Conservation (phyloP, 2,888 invertebrate genomes). For the Bimastos eiseni region DNA sequence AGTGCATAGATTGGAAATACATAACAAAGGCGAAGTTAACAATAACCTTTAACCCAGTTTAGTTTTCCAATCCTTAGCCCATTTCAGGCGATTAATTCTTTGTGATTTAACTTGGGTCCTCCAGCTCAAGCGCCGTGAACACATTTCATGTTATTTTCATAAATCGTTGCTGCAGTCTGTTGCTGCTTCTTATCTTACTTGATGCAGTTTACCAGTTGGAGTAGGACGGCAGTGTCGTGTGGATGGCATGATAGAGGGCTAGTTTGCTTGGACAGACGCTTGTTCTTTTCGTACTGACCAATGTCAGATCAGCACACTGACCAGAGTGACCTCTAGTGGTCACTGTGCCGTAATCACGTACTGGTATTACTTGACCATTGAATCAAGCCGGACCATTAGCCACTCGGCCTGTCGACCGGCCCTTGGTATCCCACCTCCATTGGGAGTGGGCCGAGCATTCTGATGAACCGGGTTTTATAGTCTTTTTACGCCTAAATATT, state of each 20-base stretch:
- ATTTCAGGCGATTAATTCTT: background rate
- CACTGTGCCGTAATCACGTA: slow-evolving; percentile 1
- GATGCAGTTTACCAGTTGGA: background rate
- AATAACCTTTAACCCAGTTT: background rate
- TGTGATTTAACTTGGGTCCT: no score
- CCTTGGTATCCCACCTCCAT: background rate
- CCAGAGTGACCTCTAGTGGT: background rate
- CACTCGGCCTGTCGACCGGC: background rate
- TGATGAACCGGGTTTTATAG: background rate
- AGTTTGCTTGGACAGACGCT: background rate
- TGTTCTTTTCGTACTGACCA: background rate
- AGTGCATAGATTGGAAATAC: background rate
- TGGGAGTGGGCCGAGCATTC: background rate
- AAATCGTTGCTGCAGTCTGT: background rate
- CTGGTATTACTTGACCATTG: background rate
- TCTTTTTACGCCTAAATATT: slow-evolving; percentile 4
- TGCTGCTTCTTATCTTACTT: background rate
- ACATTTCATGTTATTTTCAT: background rate
- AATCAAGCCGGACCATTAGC: background rate
- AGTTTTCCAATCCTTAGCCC: background rate
- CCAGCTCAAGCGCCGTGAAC: background rate
- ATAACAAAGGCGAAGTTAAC: background rate
- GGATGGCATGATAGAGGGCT: background rate
- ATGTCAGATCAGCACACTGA: background rate
- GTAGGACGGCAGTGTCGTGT: background rate